A percentile compares a stretch with the other conserved stretches of the same genome.
Conservation (phyloP, 2,797 vertebrate genomes). For the Lacerta viridis region DNA sequence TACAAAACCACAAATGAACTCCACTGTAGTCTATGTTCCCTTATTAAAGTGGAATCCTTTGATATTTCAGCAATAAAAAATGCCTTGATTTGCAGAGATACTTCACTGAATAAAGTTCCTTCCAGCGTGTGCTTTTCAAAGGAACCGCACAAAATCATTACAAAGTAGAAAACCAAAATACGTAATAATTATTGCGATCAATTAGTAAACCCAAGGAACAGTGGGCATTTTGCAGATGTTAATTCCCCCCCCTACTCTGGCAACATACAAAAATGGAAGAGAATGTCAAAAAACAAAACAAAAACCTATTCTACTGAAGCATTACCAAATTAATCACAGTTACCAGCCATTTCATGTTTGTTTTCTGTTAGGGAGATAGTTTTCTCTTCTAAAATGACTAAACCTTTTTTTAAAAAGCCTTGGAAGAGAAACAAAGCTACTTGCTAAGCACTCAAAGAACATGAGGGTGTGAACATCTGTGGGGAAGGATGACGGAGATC, state of each 20-base stretch:
- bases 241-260: background rate
- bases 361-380: constrained; percentile 4
- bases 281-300: background rate
- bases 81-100: constrained; percentile 48
- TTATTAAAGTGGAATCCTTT: constrained; percentile 47
- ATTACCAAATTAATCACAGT: constrained; percentile 32
- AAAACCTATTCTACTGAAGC: constrained; percentile 10
- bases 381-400: background rate
- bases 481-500: constrained; percentile 62
- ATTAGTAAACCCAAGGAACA: constrained; percentile 36
- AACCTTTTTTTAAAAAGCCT: background rate
- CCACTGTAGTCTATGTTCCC: constrained; percentile 44
- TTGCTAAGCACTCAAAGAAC: constrained; percentile 63
- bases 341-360: constrained; percentile 20
- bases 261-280: constrained; percentile 25
- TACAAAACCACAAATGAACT: constrained; percentile 54
- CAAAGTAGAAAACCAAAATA: constrained; percentile 33
- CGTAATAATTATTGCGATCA: background rate
- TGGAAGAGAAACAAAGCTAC: constrained; percentile 37
- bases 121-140: constrained; percentile 44
- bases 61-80: constrained; percentile 61
- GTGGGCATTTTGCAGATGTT: constrained; percentile 16
- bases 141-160: constrained; percentile 30
- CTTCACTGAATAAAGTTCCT: constrained; percentile 45
- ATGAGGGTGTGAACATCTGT: constrained; percentile 68